A percentile compares a stretch with the other conserved stretches of the same genome.
Conservation (phyloP, 1,140 invertebrate species). For the Nylanderia fulva region DNA sequence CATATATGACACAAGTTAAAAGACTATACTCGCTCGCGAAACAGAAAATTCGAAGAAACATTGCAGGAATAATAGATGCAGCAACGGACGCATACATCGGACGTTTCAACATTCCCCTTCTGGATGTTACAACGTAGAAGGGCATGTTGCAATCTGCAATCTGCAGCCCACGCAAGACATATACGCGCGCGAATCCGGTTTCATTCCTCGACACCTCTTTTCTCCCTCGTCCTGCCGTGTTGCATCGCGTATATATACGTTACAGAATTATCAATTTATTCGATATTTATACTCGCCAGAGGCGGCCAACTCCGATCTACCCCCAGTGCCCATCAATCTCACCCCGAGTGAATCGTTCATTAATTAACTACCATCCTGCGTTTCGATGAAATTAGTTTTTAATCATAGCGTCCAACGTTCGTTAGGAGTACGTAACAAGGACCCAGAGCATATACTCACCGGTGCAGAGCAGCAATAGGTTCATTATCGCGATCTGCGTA, state of each 20-base stretch:
- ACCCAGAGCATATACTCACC: slow-evolving; percentile 31
- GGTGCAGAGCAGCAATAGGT: slow-evolving; percentile 53
- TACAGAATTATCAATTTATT: slow-evolving; percentile 42
- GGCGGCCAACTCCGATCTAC: background rate
- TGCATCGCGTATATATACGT: background rate
- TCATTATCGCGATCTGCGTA: slow-evolving; percentile 54
- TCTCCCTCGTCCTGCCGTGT: background rate
- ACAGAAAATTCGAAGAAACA: background rate
- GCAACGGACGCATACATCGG: background rate
- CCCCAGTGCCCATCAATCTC: too few relatives aligned
- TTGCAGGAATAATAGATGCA: background rate
- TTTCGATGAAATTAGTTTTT: slow-evolving; percentile 47
- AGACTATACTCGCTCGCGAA: background rate
- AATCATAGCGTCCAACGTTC: slow-evolving; percentile 39
- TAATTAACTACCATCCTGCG: slow-evolving; percentile 41
- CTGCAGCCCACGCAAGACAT: slow-evolving; percentile 24
- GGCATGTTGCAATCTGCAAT: background rate
- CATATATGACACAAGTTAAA: too few relatives aligned
- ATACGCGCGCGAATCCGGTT: slow-evolving; percentile 36
- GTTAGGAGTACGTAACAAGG: slow-evolving; percentile 12
- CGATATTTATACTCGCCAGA: slow-evolving; percentile 26
- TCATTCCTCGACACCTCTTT: background rate
- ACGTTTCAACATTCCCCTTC: background rate
- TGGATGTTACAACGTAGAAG: background rate
- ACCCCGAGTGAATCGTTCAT: slow-evolving; percentile 38